Percentiles rank a stretch among this genome's conserved stretches.
phyloP scores from a whole-genome alignment of 2,888 invertebrate genomes.

The Diabrotica balteata region DNA sequence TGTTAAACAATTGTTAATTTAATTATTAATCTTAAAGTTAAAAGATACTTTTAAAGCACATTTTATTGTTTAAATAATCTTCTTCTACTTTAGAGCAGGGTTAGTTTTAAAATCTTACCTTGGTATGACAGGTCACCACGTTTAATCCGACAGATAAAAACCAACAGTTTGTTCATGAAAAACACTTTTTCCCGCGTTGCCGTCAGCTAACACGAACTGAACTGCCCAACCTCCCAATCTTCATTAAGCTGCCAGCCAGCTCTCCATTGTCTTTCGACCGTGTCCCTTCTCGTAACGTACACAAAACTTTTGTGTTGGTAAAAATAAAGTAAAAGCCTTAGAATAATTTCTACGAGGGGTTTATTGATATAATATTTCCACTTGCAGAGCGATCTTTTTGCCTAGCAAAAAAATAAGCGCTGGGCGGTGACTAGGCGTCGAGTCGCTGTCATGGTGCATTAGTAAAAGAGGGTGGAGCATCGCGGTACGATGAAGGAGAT shows the following conservation, averaged over 20 bases:
- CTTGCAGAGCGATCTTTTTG: constrained; percentile 42
- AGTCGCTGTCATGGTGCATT: constrained; percentile 38
- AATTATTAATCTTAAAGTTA: no score
- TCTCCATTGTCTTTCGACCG: constrained; percentile 48
- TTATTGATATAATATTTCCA: constrained; percentile 50
- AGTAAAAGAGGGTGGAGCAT: constrained; percentile 46
- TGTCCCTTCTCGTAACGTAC: constrained; percentile 49
- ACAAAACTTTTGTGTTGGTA: constrained; percentile 53
- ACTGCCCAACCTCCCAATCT: constrained; percentile 48
- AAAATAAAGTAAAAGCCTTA: constrained; percentile 53
- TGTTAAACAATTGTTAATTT: no score
- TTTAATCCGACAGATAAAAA: no score
- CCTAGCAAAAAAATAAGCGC: constrained; percentile 43
- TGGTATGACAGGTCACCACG: no score
- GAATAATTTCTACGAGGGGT: constrained; percentile 48
- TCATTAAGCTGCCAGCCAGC: not conserved
- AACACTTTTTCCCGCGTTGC: no score
- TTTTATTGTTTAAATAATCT: no score
- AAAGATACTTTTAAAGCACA: no score
- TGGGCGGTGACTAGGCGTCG: constrained; percentile 39
- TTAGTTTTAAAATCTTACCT: no score
- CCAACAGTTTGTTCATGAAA: no score
- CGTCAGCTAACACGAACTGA: constrained; percentile 44
- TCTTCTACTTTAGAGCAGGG: no score
- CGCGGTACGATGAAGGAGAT: constrained; percentile 34